Evolutionary conservation across 2,888 invertebrate genomes (phyloP).

Genomic region (Ommatoiulus sabulosus): DNA sequence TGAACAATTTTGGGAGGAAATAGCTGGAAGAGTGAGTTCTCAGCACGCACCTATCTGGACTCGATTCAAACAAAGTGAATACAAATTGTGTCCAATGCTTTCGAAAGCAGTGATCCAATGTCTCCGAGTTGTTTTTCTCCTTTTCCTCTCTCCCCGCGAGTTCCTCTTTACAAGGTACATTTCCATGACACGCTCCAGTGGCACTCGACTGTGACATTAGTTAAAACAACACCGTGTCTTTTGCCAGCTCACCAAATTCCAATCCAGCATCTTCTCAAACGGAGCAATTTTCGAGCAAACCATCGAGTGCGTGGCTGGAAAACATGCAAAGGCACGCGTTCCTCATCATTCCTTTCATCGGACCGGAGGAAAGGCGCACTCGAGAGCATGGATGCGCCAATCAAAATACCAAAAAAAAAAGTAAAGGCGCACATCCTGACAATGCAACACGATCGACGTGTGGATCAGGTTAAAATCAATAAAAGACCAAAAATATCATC

Average conservation of each 20-base stretch:
- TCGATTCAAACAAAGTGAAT: slow-evolving; percentile 16
- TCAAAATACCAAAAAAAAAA: slow-evolving; percentile 23
- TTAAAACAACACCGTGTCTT: slow-evolving; percentile 34
- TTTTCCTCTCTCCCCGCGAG: slow-evolving; percentile 4
- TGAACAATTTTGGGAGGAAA: not conserved
- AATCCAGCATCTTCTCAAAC: not conserved
- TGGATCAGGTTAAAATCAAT: slow-evolving; percentile 34
- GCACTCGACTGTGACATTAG: slow-evolving; percentile 34
- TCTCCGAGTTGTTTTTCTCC: slow-evolving; percentile 10
- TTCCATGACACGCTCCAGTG: not conserved
- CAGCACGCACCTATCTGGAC: not conserved
- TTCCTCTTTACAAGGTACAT: slow-evolving; percentile 8
- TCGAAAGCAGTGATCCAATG: slow-evolving; percentile 18
- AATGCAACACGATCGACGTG: slow-evolving; percentile 18
- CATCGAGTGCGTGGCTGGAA: not conserved
- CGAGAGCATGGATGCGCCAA: slow-evolving; percentile 8
- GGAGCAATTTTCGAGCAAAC: not conserved
- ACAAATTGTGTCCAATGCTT: not conserved
- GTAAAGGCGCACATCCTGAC: slow-evolving; percentile 20
- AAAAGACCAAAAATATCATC: slow-evolving; percentile 18
- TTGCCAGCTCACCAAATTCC: slow-evolving; percentile 34
- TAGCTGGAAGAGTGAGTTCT: not conserved
- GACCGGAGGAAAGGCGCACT: not conserved
- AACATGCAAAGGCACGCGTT: slow-evolving; percentile 18
- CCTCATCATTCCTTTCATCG: not conserved